Base-by-base conservation (phyloP, 2,113 vertebrate species). In the Loxodonta africana region DNA sequence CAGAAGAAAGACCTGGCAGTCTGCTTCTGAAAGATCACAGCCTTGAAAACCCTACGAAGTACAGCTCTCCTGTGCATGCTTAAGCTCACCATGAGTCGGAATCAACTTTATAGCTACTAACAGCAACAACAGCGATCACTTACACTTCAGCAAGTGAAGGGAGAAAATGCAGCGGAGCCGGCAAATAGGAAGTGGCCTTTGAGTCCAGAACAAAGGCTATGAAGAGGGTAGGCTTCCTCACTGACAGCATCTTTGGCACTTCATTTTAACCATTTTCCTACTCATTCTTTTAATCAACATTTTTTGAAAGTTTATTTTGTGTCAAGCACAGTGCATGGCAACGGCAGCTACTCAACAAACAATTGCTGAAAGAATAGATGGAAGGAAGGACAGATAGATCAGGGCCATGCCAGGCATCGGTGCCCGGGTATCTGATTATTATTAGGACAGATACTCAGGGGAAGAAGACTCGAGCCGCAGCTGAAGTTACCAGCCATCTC, bases 401-500 rank as follows among this genome's bases (percentile, higher is more conserved):
- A 62, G 6, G 4, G 4, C 2, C 23, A 1, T 69, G 10, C 0
- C 15, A 46, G 20, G 9, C 14, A 23, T 37, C 15, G 0, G 8
- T 30, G 48, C n/a, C 30, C 57, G 33, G 25, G 17, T 85, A 48
- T n/a, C 37, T 76, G 44, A 71, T 81, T 80, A 41, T 18, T 41
- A 26, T 63, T 76, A 41, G 28, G 62, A 25, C 12, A 67, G 17
- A 41, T 5, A 15, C 2, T 51, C 18, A 5, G 48, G 8, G 25
- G 37, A 33, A 62, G 26, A 48, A 30, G 7, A 23, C 51, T 48
- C 26, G 7, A n/a, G 23, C 9, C 82, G 7, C 84, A 18, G 41
- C 48, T 62, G 28, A 60, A 80, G 71, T 18, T n/a, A 33, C 1
- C 17, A 20, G 23, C 14, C 2, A 10, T 18, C 4, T 2, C 17